Evolutionary conservation across 1,140 invertebrate species (phyloP).

Genomic region (Scaptomyza hsui): DNA sequence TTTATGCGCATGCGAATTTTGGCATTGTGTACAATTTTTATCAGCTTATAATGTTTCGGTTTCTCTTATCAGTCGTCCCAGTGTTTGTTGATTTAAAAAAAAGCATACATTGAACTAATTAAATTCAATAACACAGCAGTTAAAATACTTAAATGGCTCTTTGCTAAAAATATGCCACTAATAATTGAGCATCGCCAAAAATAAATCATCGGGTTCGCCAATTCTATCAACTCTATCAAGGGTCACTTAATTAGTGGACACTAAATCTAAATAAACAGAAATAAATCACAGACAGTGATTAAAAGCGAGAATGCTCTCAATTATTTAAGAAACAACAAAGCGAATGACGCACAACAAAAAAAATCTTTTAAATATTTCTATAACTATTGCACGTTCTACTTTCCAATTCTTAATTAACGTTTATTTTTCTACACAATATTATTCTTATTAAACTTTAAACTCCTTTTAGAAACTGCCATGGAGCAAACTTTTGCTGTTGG

Average conservation of each 20-base stretch:
- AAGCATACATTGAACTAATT: conserved; percentile 13
- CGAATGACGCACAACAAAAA: not conserved
- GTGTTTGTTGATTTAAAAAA: conserved; percentile 1
- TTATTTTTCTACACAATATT: not conserved
- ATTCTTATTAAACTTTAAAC: not conserved
- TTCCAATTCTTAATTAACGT: not conserved
- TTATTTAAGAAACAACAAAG: not conserved
- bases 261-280: conserved; percentile 17
- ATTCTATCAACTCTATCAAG: not conserved
- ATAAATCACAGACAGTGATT: conserved; percentile 19
- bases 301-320: not conserved
- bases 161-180: not conserved
- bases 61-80: conserved; percentile 23
- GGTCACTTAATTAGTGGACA: conserved; percentile 44
- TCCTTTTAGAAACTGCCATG: conserved; percentile 61
- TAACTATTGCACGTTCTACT: not conserved
- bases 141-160: not conserved
- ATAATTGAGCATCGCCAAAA: conserved; percentile 17
- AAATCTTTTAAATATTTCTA: not conserved
- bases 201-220: conserved; percentile 6
- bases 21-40: conserved; percentile 21
- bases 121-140: conserved; percentile 2
- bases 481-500: conserved; percentile 61
- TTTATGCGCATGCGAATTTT: conserved; percentile 3
- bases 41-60: conserved; percentile 19